Base-by-base conservation (phyloP, 2,888 invertebrate species). In the Rugalucina vietnamica region DNA sequence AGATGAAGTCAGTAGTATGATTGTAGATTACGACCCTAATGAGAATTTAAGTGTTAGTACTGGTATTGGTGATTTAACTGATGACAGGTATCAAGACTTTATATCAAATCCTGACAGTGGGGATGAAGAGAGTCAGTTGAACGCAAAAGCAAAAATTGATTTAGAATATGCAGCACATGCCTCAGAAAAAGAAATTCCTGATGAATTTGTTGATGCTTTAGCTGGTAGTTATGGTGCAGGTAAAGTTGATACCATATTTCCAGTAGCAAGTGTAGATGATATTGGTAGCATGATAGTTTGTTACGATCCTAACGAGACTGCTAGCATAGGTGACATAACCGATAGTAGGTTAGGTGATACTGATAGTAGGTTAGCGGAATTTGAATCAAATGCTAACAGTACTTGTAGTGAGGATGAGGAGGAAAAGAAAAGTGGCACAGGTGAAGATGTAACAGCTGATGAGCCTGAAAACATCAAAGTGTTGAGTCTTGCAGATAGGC, bases 61-160 rank as follows among this genome's bases (percentile, higher is more conserved):
- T 78, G 36, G 34, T 77, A 21, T 65, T 39, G 78, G 74, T 21
- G 79, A 81, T 78, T 50, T 79, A 54, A 71, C 79, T 76, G 87
- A 74, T 69, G 54, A 65, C 34, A 65, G 29, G 34, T 65, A 34
- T 32, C 34, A 65, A 34, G 65, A 34, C 10, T 27, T 65, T 65
- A 21, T 34, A 34, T 65, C 65, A 34, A 18, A n/a, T 34, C 4
- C 65, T 34, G 29, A 29, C 34, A 65, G 65, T 34, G 65, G 8
- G 3, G 65, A 65, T 8, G 65, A 34, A 4, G 65, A 34, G 18
- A 18, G 18, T 43, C 10, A 43, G 18, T 43, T 43, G 18, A 43
- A 18, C 8, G 43, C 8, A 43, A 43, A 18, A 43, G 43, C 18
- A 43, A 43, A 43, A 18, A 8, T 18, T 18, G 8, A 18, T 43